Percentiles rank a stretch among this genome's conserved stretches.
phyloP scores from a whole-genome alignment of 2,797 vertebrate species.

The Arctocebus calabarensis region DNA sequence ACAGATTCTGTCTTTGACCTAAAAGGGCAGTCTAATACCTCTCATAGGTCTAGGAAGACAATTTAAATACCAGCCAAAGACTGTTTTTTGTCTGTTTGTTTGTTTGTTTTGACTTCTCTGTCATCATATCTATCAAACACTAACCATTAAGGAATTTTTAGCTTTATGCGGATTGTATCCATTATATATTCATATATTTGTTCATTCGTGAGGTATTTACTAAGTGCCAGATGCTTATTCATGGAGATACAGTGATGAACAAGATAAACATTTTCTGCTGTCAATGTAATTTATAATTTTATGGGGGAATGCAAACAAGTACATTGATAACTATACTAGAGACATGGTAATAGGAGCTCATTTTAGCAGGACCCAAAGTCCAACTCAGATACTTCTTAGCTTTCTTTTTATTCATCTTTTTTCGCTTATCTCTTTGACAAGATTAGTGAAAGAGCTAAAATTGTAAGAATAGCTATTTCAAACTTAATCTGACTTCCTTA shows the following conservation, averaged over 20 bases:
- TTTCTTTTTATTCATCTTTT: not conserved
- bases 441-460: not conserved
- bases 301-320: not conserved
- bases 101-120: conserved; percentile 24
- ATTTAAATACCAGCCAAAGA: not conserved
- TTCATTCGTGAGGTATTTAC: not conserved
- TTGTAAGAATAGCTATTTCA: not conserved
- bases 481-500: not conserved
- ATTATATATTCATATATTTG: not conserved
- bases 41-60: not conserved
- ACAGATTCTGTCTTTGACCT: conserved; percentile 30
- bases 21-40: not conserved
- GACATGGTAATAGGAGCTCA: not conserved
- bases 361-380: not conserved
- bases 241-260: not conserved
- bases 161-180: not conserved
- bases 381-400: not conserved
- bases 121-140: not conserved
- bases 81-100: not conserved
- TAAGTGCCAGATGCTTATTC: not conserved
- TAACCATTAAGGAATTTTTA: conserved; percentile 47
- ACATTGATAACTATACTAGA: not conserved
- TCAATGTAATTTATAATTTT: not conserved
- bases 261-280: conserved; percentile 25
- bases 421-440: not conserved